Percentiles rank a stretch among this genome's conserved stretches.
phyloP scores from a whole-genome alignment of 2,113 vertebrate species.

The Crotophaga sulcirostris region DNA sequence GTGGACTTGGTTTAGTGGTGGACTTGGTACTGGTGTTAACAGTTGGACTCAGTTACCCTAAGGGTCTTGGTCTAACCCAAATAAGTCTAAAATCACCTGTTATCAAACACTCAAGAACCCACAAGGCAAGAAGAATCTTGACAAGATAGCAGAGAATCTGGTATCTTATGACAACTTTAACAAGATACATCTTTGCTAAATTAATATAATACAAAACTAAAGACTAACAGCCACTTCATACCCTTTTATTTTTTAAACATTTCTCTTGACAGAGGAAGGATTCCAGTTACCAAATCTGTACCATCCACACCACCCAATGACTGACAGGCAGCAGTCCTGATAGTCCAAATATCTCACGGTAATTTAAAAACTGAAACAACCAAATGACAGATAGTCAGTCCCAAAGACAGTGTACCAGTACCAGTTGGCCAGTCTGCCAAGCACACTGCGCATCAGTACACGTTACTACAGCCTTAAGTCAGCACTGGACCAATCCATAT shows the following conservation, averaged over 20 bases:
- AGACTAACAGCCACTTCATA: neutral
- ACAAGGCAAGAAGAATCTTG: neutral
- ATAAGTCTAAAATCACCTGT: no score
- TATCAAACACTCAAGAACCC: neutral
- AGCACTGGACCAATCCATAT: neutral
- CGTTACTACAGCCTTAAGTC: neutral
- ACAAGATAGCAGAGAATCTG: neutral
- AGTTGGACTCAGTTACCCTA: no score
- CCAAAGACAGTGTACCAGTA: neutral
- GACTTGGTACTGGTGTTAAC: no score
- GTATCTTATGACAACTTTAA: neutral
- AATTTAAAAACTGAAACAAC: neutral
- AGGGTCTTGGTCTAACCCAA: no score
- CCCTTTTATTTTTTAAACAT: neutral
- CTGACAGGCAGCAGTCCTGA: neutral
- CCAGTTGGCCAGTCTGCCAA: neutral
- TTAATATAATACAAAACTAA: no score
- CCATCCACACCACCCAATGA: neutral
- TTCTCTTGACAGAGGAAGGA: accelerated
- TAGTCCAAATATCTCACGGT: neutral
- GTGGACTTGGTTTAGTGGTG: no score
- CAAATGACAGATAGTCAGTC: neutral
- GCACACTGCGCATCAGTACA: neutral
- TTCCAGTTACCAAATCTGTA: neutral
- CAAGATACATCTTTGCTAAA: no score